These are phyloP conservation scores for Ceramica pisi DNA, from an alignment of 2,888 invertebrate genomes.

Conservation along the genomic window DNA sequence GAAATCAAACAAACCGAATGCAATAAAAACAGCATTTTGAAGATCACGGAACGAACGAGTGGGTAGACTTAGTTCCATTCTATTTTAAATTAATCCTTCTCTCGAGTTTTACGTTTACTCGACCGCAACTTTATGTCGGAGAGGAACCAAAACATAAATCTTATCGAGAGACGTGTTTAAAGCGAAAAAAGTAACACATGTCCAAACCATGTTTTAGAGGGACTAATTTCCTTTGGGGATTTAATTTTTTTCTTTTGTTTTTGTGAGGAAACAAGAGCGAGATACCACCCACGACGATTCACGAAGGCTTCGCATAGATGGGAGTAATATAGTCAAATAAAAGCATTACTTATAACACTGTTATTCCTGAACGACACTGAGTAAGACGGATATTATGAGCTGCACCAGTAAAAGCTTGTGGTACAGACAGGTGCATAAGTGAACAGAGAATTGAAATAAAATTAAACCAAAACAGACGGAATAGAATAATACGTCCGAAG, in stretches of 20 bases:
- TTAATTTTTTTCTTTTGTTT: conserved; percentile 80
- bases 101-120: conserved; percentile 77
- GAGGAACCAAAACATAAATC: conserved; percentile 87
- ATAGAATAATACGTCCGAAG: no score
- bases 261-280: conserved; percentile 79
- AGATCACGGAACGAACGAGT: conserved; percentile 49
- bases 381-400: conserved; percentile 61
- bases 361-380: conserved; percentile 62
- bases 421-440: conserved; percentile 60
- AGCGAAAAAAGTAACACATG: conserved; percentile 91
- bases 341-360: conserved; percentile 71
- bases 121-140: conserved; percentile 85
- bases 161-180: conserved; percentile 84
- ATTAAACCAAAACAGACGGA: neutral
- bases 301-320: conserved; percentile 71
- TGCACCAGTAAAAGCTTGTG: conserved; percentile 40
- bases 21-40: conserved; percentile 70
- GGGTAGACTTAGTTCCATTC: conserved; percentile 66
- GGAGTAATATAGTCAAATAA: conserved; percentile 73
- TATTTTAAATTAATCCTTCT: conserved; percentile 78
- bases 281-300: conserved; percentile 88
- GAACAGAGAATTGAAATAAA: conserved; percentile 13
- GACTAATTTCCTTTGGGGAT: conserved; percentile 89
- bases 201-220: conserved; percentile 88
- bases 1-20: conserved; percentile 81